These are phyloP conservation scores for Thaumatotibia leucotreta DNA, from an alignment of 1,140 invertebrate genomes.

Conservation along the genomic window DNA sequence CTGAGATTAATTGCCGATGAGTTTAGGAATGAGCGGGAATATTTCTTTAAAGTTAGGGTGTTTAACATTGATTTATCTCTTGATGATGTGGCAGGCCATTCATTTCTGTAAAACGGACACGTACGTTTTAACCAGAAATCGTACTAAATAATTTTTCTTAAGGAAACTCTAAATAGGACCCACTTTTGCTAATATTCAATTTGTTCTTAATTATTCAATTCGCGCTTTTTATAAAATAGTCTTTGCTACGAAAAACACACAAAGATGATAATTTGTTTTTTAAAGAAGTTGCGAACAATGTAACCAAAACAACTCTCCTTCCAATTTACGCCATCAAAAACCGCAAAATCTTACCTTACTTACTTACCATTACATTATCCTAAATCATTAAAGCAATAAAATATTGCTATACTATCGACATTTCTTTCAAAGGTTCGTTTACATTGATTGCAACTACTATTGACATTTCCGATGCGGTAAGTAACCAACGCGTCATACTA, in stretches of 20 bases:
- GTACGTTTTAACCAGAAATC: background rate
- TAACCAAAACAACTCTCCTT: no score
- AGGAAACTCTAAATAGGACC: no score
- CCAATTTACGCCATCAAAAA: no score
- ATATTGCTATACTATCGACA: no score
- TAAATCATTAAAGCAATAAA: no score
- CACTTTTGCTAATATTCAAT: no score
- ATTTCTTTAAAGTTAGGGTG: background rate
- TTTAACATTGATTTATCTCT: background rate
- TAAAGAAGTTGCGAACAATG: no score
- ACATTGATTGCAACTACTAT: no score
- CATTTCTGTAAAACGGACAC: background rate
- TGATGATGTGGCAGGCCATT: background rate
- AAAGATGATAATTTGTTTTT: background rate
- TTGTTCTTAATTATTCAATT: background rate
- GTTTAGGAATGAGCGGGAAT: conserved; percentile 9
- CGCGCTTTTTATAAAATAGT: background rate
- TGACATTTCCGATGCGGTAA: background rate
- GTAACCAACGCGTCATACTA: background rate
- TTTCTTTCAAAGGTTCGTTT: no score
- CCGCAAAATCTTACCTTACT: no score
- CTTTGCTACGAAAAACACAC: background rate
- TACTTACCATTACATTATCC: no score
- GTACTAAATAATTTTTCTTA: no score
- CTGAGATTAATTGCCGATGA: conserved; percentile 48